Evolutionary conservation across 1,140 invertebrate species (phyloP).

Genomic region (Drosophila nigromelanica): DNA sequence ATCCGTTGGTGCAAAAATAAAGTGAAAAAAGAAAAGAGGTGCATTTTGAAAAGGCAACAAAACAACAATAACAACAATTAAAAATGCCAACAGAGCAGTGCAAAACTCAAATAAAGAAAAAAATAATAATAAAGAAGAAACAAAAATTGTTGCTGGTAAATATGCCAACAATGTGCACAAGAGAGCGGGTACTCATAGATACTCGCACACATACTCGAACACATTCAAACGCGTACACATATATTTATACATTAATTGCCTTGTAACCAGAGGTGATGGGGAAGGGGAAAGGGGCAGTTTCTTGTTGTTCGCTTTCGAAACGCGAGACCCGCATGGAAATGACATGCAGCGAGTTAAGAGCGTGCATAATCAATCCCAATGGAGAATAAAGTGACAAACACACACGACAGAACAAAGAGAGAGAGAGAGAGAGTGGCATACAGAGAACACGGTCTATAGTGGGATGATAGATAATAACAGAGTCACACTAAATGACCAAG

Average conservation of each 20-base stretch:
- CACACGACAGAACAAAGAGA: neutral
- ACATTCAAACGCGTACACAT: conserved; percentile 5
- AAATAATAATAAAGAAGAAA: conserved; percentile 29
- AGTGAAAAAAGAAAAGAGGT: conserved; percentile 3
- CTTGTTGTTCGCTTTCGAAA: conserved; percentile 47
- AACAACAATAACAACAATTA: conserved; percentile 65
- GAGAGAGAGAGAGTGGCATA: neutral
- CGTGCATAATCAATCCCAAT: conserved; percentile 68
- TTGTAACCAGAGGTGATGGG: conserved; percentile 10
- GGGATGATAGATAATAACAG: conserved; percentile 35
- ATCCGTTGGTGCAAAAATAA: conserved; percentile 8
- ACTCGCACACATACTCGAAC: conserved; percentile 22
- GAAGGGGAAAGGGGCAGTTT: neutral
- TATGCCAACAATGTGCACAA: conserved; percentile 43
- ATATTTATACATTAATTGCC: conserved; percentile 53
- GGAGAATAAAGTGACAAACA: conserved; percentile 44
- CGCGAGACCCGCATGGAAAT: conserved; percentile 67
- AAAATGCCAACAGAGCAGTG: conserved; percentile 74
- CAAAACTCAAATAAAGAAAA: conserved; percentile 70
- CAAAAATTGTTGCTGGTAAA: conserved; percentile 27
- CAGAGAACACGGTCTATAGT: neutral
- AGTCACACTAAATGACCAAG: conserved; percentile 18
- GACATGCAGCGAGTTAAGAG: conserved; percentile 57
- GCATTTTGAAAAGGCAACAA: no score
- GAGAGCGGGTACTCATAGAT: conserved; percentile 40